A percentile compares a stretch with the other conserved stretches of the same genome.
phyloP scores from a whole-genome alignment of 2,797 vertebrate species.

The Falco naumanni region DNA sequence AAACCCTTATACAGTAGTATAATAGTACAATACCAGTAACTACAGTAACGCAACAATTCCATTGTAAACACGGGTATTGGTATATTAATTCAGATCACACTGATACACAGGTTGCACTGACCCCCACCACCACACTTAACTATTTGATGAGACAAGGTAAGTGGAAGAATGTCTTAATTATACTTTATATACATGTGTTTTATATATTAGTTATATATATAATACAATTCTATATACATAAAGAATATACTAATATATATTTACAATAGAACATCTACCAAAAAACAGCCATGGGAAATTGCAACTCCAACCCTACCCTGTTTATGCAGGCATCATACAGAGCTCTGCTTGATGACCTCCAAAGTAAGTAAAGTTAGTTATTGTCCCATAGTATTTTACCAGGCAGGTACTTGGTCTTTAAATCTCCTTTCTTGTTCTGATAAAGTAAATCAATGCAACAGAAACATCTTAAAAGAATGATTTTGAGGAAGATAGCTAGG shows the following conservation, averaged over 20 bases:
- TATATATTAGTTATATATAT: not conserved
- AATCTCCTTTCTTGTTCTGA: not conserved
- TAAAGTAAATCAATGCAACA: not conserved
- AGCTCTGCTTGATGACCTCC: not conserved
- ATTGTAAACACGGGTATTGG: not conserved
- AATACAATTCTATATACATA: too few species aligned
- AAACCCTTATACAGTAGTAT: not conserved
- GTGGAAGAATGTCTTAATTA: not conserved
- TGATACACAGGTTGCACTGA: not conserved
- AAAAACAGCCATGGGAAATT: not conserved
- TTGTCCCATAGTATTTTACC: not conserved
- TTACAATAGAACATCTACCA: not conserved
- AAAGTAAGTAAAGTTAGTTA: not conserved
- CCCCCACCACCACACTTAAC: not conserved
- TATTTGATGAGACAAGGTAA: not conserved
- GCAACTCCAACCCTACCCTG: not conserved
- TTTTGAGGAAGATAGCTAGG: not conserved
- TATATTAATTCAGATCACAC: not conserved
- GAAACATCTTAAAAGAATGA: not conserved
- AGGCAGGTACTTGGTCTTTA: not conserved
- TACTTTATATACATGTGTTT: rapidly evolving
- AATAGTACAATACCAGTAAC: not conserved
- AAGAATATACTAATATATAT: too few species aligned
- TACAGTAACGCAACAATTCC: not conserved
- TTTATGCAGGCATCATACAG: not conserved